Base-by-base conservation (phyloP, 2,888 invertebrate genomes). In the Stomorhina lunata region DNA sequence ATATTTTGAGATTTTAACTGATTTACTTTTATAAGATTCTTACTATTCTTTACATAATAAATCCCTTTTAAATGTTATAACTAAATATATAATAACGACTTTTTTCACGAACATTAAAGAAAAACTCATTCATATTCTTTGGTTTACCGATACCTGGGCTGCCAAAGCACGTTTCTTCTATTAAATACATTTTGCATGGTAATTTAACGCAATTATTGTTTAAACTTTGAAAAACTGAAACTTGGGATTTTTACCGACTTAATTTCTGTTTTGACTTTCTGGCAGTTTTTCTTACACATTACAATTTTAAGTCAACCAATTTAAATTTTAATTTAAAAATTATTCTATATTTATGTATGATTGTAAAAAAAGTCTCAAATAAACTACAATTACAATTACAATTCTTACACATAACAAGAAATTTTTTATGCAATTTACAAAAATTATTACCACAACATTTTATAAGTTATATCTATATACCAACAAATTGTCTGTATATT, bases 171-270 rank as follows among this genome's bases (percentile, higher is more conserved):
- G 82, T 82, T 61, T 71, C 50, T 59, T 29, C 61, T 66, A 79
- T 82, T 79, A 82, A 85, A 84, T 82, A 77, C 84, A 84, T 84
- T 84, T 83, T 84, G 80, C 78, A 83, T 84, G 83, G 77, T 81
- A 85, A 85, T 84, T 85, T 84, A 59, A 83, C 71, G 83, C 84
- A 85, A 83, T 85, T 84, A 84, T 84, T 84, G 55, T 25, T 45
- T 57, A 34, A 34, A 43, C 32, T 65, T 75, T 34, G 43, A 6
- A 25, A 48, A 34, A 65, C 43, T 45, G 32, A 66, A 27, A 12
- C n/a, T 66, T 45, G 75, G 79, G 37, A 29, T 61, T 82, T 82
- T 73, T 73, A 57, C 29, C 34, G 69, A 37, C 50, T 43, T 53
- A 9, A 40, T 4, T 63, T 37, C 25, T 29, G 17, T 1, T 15